Percentiles rank a stretch among this genome's conserved stretches.
These are phyloP conservation scores for Huso huso DNA, from an alignment of 2,797 vertebrate genomes.

Conservation along the genomic window DNA sequence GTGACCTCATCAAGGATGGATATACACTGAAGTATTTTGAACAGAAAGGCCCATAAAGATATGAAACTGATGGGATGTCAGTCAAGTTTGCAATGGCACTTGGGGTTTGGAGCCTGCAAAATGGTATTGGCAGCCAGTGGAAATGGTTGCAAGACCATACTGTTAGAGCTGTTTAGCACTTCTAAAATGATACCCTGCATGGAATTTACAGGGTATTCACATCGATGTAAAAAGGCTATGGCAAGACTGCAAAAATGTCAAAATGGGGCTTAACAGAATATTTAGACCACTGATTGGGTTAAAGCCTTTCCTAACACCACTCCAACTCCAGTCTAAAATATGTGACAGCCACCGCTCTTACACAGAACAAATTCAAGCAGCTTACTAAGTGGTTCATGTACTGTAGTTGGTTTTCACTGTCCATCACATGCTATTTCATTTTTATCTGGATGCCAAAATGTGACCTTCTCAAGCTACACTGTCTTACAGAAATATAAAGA, in stretches of 20 bases:
- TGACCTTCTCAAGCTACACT: no score
- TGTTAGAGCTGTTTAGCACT: constrained; percentile 18
- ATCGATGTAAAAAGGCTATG: neutral
- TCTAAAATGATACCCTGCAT: constrained; percentile 6
- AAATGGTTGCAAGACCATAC: constrained; percentile 16
- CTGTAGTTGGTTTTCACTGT: no score
- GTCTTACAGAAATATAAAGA: no score
- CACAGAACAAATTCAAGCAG: no score
- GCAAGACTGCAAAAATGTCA: neutral
- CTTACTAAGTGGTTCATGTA: no score
- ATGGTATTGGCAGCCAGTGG: constrained; percentile 3
- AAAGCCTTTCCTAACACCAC: neutral
- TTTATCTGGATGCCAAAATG: no score
- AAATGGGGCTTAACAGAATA: neutral
- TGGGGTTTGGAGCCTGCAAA: constrained; percentile 4
- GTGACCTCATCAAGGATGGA: no score
- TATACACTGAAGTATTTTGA: no score
- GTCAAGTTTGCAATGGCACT: neutral
- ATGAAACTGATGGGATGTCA: neutral
- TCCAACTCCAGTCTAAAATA: neutral
- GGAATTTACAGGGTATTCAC: constrained; percentile 3
- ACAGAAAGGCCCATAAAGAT: no score
- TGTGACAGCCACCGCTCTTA: neutral
- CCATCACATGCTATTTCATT: no score
- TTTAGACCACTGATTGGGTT: neutral